A percentile compares a stretch with the other conserved stretches of the same genome.
Conservation (phyloP, 2,888 invertebrate genomes). For the Oxyteleia sp. region DNA sequence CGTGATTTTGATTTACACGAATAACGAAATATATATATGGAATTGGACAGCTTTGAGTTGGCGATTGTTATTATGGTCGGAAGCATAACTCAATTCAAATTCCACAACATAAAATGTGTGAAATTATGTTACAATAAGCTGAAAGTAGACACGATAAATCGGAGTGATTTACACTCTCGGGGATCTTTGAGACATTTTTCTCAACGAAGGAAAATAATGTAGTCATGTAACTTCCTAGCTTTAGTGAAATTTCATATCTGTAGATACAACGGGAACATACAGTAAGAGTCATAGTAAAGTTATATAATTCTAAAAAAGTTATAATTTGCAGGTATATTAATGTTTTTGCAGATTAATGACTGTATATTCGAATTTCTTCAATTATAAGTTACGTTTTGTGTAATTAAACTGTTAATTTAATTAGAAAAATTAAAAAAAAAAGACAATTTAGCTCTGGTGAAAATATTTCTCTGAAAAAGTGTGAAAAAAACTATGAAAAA, state of each 20-base stretch:
- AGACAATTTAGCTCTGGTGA: too few species aligned
- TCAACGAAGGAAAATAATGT: slow-evolving; percentile 31
- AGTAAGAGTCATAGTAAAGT: slow-evolving; percentile 11
- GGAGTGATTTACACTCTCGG: slow-evolving; percentile 35
- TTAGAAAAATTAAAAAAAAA: too few species aligned
- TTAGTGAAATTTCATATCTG: slow-evolving; percentile 34
- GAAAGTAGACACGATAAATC: slow-evolving; percentile 28
- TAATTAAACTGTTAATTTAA: too few species aligned
- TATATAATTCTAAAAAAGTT: slow-evolving; percentile 16
- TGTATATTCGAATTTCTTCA: neutral
- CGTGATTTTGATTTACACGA: slow-evolving; percentile 1
- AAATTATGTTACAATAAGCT: slow-evolving; percentile 37
- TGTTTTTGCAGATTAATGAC: slow-evolving; percentile 8
- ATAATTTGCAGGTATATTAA: slow-evolving; percentile 30
- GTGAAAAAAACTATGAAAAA: too few species aligned
- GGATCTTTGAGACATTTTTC: slow-evolving; percentile 44
- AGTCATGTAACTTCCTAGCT: slow-evolving; percentile 49
- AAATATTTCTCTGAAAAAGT: too few species aligned
- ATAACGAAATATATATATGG: neutral
- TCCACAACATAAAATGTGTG: slow-evolving; percentile 21
- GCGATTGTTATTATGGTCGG: slow-evolving; percentile 26
- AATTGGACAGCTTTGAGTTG: slow-evolving; percentile 2
- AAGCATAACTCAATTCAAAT: slow-evolving; percentile 35
- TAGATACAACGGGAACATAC: slow-evolving; percentile 1
- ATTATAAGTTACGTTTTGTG: too few species aligned